Percentiles rank a stretch among this genome's conserved stretches.
phyloP scores from a whole-genome alignment of 2,888 invertebrate species.

The Macrophya alboannulata region DNA sequence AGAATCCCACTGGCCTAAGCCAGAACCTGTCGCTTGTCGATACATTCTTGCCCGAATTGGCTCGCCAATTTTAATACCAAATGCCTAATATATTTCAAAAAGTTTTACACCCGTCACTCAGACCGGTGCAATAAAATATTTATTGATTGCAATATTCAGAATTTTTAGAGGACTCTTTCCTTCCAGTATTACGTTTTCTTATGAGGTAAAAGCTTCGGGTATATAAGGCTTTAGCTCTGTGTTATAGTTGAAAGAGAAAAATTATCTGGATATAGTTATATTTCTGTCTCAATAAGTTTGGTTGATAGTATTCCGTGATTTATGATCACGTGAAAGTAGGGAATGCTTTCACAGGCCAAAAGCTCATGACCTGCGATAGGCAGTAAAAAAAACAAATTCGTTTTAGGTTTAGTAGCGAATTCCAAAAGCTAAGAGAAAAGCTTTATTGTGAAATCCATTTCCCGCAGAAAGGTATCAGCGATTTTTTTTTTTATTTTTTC shows the following conservation, averaged over 20 bases:
- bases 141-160: background rate
- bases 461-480: background rate
- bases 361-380: background rate
- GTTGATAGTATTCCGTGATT: background rate
- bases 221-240: no score
- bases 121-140: background rate
- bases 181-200: background rate
- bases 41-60: background rate
- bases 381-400: constrained; percentile 12
- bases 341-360: background rate
- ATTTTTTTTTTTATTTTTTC: background rate
- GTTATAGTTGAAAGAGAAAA: background rate
- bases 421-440: background rate
- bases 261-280: background rate
- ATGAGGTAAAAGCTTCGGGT: background rate
- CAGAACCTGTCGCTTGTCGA: background rate
- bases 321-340: background rate
- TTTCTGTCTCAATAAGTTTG: background rate
- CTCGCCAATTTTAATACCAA: background rate
- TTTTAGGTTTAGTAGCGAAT: background rate
- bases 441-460: background rate
- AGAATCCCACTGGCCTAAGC: background rate
- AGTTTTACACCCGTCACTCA: background rate
- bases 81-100: background rate
- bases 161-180: background rate